Conservation (phyloP, 2,797 vertebrate species). For the Notolepis coatsorum region DNA sequence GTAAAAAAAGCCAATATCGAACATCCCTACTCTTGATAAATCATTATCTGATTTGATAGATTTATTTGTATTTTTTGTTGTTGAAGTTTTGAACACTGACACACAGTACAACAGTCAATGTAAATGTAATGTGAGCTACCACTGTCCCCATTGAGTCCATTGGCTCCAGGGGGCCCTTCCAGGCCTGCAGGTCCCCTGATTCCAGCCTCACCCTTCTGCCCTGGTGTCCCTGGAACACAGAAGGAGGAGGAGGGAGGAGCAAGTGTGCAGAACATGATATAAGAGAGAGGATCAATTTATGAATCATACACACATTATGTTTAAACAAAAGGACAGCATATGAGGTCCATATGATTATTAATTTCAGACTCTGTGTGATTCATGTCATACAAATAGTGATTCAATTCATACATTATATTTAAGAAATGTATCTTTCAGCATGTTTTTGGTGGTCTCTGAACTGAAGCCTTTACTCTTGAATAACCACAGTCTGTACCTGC, state of each 20-base stretch:
- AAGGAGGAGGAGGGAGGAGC: neutral
- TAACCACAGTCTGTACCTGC: slow-evolving; percentile 56
- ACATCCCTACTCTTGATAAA: no score
- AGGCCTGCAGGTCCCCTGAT: slow-evolving; percentile 80
- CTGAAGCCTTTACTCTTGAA: neutral
- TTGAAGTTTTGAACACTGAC: no score
- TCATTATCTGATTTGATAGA: no score
- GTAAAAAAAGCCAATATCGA: no score
- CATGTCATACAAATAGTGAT: no score
- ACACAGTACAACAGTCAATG: neutral
- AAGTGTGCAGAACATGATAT: neutral
- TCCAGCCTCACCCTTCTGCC: slow-evolving; percentile 85
- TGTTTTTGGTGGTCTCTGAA: neutral
- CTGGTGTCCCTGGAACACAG: slow-evolving; percentile 81
- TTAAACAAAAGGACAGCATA: no score
- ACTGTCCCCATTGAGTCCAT: slow-evolving; percentile 76
- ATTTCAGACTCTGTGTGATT: no score
- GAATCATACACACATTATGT: neutral
- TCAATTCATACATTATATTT: no score
- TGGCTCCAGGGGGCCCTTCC: slow-evolving; percentile 71
- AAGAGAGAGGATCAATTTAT: neutral
- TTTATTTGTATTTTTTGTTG: no score
- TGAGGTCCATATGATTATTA: no score
- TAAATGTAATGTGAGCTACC: slow-evolving; percentile 52
- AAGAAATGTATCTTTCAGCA: no score